phyloP scores from a whole-genome alignment of 2,888 invertebrate genomes.

The Idaea biselata region DNA sequence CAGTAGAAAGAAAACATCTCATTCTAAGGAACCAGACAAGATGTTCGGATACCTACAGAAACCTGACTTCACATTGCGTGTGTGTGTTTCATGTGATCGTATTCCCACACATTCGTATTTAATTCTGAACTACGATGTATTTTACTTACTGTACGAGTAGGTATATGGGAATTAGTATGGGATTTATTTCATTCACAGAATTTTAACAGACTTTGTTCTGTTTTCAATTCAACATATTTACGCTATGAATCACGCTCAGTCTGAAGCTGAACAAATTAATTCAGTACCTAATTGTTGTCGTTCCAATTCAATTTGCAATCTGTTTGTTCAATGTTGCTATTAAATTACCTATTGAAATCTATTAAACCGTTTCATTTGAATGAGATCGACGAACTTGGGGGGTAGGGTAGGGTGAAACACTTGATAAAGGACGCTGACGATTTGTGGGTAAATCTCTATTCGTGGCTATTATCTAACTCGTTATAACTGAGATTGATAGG shows the following conservation, averaged over 20 bases:
- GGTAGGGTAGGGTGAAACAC: not conserved
- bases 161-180: not conserved
- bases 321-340: conserved; percentile 26
- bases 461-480: no score
- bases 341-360: conserved; percentile 26
- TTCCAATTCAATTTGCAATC: conserved; percentile 25
- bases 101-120: not conserved
- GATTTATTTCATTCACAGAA: not conserved
- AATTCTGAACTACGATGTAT: not conserved
- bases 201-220: not conserved
- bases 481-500: not conserved
- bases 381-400: conserved; percentile 20
- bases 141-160: no score
- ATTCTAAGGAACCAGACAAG: no score
- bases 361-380: conserved; percentile 19
- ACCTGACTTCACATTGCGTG: no score
- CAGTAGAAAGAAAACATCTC: no score
- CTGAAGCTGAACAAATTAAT: conserved; percentile 14
- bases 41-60: no score
- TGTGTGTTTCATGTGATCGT: no score
- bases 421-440: not conserved
- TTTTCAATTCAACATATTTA: conserved; percentile 10
- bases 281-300: conserved; percentile 24
- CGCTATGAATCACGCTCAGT: conserved; percentile 21
- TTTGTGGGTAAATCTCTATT: no score